A percentile compares a stretch with the other conserved stretches of the same genome.
Evolutionary conservation across 2,888 invertebrate genomes (phyloP).

Genomic region (Anarsia innoxiella): DNA sequence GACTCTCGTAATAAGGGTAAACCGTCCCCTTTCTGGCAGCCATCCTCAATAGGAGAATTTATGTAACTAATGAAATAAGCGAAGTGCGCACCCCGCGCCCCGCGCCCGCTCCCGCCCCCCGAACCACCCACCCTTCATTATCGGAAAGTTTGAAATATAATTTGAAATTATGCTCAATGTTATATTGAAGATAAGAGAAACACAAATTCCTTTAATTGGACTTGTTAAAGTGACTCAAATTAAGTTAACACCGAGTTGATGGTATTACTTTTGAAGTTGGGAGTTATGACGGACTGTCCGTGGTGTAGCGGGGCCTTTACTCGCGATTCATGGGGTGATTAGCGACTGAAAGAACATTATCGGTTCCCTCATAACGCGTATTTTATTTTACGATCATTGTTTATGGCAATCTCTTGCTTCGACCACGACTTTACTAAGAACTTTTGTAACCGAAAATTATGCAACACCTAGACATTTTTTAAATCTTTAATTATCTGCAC

Average conservation of each 20-base stretch:
- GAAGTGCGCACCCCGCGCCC: slow-evolving; percentile 56
- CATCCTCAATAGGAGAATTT: slow-evolving; percentile 76
- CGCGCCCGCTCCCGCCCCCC: slow-evolving; percentile 45
- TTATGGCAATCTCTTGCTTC: slow-evolving; percentile 51
- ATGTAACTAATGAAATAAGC: slow-evolving; percentile 76
- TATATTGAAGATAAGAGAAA: slow-evolving; percentile 76
- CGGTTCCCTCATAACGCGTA: slow-evolving; percentile 40
- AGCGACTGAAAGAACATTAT: slow-evolving; percentile 59
- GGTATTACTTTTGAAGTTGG: slow-evolving; percentile 73
- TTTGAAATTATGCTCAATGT: slow-evolving; percentile 77
- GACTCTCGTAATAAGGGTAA: slow-evolving; percentile 76
- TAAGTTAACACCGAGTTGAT: slow-evolving; percentile 75
- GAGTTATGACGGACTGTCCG: slow-evolving; percentile 71
- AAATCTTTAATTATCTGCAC: too few relatives aligned
- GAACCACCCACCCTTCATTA: slow-evolving; percentile 70
- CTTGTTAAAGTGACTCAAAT: slow-evolving; percentile 76
- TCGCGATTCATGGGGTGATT: slow-evolving; percentile 54
- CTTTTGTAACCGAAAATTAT: too few relatives aligned
- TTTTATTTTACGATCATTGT: slow-evolving; percentile 46
- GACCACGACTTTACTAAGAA: too few relatives aligned
- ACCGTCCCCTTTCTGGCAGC: slow-evolving; percentile 74
- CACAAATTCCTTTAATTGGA: slow-evolving; percentile 77
- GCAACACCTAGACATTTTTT: too few relatives aligned
- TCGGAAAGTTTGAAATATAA: slow-evolving; percentile 76
- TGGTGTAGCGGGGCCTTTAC: slow-evolving; percentile 29